These are phyloP conservation scores for Malurus splendens DNA, from an alignment of 2,797 vertebrate species.

Conservation along the genomic window DNA sequence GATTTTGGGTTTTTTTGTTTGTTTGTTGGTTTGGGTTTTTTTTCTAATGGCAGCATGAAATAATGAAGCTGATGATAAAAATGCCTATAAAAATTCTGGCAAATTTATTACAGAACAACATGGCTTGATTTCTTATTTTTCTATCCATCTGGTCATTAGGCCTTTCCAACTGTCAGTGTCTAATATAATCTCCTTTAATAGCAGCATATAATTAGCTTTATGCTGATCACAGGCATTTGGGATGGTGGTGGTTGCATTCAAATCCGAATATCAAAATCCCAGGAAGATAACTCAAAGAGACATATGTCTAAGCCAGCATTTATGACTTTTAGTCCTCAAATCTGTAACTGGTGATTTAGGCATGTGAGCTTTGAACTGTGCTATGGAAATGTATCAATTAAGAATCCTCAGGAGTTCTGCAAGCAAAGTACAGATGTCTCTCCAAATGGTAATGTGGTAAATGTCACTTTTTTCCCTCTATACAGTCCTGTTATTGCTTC, in stretches of 20 bases:
- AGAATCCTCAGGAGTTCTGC: slow-evolving; percentile 27
- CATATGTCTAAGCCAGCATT: slow-evolving; percentile 58
- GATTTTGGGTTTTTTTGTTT: fast-evolving
- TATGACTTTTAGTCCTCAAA: slow-evolving; percentile 44
- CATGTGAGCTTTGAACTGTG: slow-evolving; percentile 40
- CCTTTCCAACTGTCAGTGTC: slow-evolving; percentile 70
- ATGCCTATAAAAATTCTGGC: slow-evolving; percentile 56
- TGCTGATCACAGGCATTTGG: slow-evolving; percentile 60
- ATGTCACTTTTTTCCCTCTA: neutral
- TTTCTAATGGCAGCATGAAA: slow-evolving; percentile 5
- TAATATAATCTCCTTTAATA: slow-evolving; percentile 70
- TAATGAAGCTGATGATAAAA: slow-evolving; percentile 54
- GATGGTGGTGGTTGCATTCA: slow-evolving; percentile 31
- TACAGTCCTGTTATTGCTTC: neutral
- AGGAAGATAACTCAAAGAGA: slow-evolving; percentile 52
- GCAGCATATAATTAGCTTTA: slow-evolving; percentile 67
- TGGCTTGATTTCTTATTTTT: slow-evolving; percentile 2
- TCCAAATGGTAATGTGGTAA: slow-evolving; percentile 4
- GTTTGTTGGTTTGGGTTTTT: neutral
- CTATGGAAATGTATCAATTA: slow-evolving; percentile 55
- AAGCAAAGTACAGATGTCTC: slow-evolving; percentile 17
- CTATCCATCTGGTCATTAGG: slow-evolving; percentile 71
- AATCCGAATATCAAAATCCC: slow-evolving; percentile 60
- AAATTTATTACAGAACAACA: slow-evolving; percentile 58
- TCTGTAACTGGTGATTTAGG: slow-evolving; percentile 46